phyloP scores from a whole-genome alignment of 1,140 invertebrate genomes.

The Cecropterus lyciades region DNA sequence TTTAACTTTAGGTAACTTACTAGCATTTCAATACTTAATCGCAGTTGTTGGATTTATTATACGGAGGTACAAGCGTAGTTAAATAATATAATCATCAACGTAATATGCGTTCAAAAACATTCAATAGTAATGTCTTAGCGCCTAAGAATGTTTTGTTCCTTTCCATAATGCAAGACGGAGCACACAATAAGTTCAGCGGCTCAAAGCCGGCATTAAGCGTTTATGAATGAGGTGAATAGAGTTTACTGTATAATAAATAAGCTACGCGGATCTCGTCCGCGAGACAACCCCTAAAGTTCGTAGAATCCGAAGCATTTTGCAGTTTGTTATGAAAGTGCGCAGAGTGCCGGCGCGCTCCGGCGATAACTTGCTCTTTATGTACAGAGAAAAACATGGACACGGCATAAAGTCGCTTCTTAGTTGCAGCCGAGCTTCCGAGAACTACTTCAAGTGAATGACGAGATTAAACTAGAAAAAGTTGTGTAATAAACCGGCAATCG shows the following conservation, averaged over 20 bases:
- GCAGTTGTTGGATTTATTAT: too few species aligned
- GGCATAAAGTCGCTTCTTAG: conserved; percentile 50
- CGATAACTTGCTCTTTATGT: conserved; percentile 68
- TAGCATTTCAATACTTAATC: too few species aligned
- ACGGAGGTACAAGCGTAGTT: too few species aligned
- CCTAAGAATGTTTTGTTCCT: too few species aligned
- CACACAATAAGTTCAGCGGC: too few species aligned
- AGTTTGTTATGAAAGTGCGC: conserved; percentile 66
- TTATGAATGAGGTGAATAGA: neutral
- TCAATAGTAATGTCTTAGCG: too few species aligned
- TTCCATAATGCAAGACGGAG: too few species aligned
- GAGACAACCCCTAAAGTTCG: conserved; percentile 68
- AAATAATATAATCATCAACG: too few species aligned
- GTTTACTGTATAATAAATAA: neutral
- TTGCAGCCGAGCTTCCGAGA: conserved; percentile 42
- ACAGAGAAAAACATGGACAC: conserved; percentile 58
- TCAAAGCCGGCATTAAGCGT: neutral
- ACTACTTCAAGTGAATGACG: conserved; percentile 45
- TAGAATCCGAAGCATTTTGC: conserved; percentile 76
- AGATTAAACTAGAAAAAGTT: conserved; percentile 47
- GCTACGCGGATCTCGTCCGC: conserved; percentile 36
- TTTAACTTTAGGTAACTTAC: too few species aligned
- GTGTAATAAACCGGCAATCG: conserved; percentile 42
- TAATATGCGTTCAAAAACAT: too few species aligned
- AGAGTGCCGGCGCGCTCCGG: conserved; percentile 46